A percentile compares a stretch with the other conserved stretches of the same genome.
Conservation (phyloP, 2,888 invertebrate genomes). For the Sceliomorpha sp. region DNA sequence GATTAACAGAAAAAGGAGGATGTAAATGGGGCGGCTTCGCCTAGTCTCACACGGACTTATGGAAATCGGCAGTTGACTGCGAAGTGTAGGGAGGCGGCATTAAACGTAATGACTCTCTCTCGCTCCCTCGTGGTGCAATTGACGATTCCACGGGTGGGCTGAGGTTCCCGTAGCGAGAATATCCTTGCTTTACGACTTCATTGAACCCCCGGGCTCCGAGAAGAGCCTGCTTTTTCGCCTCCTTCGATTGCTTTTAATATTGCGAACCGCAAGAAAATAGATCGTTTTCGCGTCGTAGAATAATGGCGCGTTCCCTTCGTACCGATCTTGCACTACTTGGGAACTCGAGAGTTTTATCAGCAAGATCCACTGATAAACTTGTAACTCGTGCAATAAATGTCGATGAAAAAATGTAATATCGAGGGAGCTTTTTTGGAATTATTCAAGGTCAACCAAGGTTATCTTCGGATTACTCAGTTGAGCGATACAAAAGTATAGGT, state of each 20-base stretch:
- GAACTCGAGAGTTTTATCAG: no score
- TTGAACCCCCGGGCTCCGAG: slow-evolving; percentile 56
- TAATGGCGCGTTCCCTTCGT: slow-evolving; percentile 2
- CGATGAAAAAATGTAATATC: no score
- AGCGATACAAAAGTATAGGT: no score
- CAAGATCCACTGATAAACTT: no score
- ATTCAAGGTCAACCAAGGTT: no score
- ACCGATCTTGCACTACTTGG: no score
- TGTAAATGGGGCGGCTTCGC: neutral
- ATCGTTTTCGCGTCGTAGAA: no score
- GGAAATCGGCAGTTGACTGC: slow-evolving; percentile 63
- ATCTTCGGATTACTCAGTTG: no score
- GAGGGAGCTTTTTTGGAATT: no score
- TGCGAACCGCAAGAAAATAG: neutral
- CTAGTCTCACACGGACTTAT: slow-evolving; percentile 50
- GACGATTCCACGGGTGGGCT: slow-evolving; percentile 76
- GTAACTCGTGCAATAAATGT: no score
- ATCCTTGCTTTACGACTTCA: slow-evolving; percentile 68
- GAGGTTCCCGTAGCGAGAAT: slow-evolving; percentile 64
- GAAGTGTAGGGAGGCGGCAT: slow-evolving; percentile 65
- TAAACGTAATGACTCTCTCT: slow-evolving; percentile 72
- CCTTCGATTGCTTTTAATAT: slow-evolving; percentile 1
- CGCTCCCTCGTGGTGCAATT: slow-evolving; percentile 66
- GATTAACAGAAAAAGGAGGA: slow-evolving; percentile 4
- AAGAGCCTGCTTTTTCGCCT: slow-evolving; percentile 14